Percentiles rank a stretch among this genome's conserved stretches.
These are phyloP conservation scores for Hyalella azteca DNA, from an alignment of 2,888 invertebrate species.

Conservation along the genomic window DNA sequence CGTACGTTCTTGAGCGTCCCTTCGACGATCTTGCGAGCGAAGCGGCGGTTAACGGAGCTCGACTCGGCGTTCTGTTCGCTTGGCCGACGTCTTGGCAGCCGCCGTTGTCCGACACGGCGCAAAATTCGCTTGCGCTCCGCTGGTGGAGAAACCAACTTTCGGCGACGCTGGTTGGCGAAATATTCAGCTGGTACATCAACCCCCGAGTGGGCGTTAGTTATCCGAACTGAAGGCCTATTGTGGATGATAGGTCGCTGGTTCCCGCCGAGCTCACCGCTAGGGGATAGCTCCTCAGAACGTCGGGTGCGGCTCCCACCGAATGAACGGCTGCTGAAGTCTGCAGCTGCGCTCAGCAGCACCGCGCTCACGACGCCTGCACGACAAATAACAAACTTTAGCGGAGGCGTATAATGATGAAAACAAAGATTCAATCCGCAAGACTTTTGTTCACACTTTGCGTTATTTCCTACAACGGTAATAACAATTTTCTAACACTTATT, in stretches of 20 bases:
- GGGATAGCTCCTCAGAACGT: too few relatives aligned
- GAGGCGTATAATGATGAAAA: too few relatives aligned
- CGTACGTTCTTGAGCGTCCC: conserved; percentile 38
- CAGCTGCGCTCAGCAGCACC: background rate
- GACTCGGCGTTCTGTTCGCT: background rate
- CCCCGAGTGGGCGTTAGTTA: conserved; percentile 3
- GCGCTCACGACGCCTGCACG: background rate
- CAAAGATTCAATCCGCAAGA: too few relatives aligned
- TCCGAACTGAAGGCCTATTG: background rate
- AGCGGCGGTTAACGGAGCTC: conserved; percentile 18
- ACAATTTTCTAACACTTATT: too few relatives aligned
- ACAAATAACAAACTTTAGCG: too few relatives aligned
- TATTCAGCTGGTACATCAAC: background rate
- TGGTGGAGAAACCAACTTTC: background rate
- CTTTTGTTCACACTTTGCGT: too few relatives aligned
- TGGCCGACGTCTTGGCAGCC: background rate
- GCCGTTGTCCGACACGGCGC: background rate
- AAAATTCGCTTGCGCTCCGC: background rate
- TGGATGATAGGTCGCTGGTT: background rate
- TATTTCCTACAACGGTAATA: too few relatives aligned
- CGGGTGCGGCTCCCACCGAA: background rate
- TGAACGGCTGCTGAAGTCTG: background rate
- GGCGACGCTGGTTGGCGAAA: background rate
- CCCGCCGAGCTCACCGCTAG: background rate
- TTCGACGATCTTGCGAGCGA: conserved; percentile 33